Percentiles rank a stretch among this genome's conserved stretches.
phyloP scores from a whole-genome alignment of 2,888 invertebrate genomes.

The Gibbula magus region DNA sequence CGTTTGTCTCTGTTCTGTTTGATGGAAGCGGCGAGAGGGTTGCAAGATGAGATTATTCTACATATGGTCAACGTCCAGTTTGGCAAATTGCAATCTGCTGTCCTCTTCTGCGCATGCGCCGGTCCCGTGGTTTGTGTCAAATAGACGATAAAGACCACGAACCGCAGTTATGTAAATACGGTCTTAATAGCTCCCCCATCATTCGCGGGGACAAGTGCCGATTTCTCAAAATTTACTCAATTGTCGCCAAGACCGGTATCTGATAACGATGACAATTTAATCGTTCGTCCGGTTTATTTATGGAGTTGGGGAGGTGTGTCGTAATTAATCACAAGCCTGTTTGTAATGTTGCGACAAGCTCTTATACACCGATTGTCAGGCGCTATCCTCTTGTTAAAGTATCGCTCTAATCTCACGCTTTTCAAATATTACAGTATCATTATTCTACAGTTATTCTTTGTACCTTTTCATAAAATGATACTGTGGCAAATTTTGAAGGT shows the following conservation, averaged over 20 bases:
- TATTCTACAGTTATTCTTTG: too few relatives aligned
- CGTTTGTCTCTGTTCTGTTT: not conserved
- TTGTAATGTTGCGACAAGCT: not conserved
- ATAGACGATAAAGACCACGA: not conserved
- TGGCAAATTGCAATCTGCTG: constrained; percentile 14
- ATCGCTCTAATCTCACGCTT: too few relatives aligned
- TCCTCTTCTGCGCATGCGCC: constrained; percentile 4
- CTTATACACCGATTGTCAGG: too few relatives aligned
- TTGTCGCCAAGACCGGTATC: not conserved
- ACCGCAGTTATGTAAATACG: constrained; percentile 17
- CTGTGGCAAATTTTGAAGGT: too few relatives aligned
- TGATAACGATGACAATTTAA: constrained; percentile 17
- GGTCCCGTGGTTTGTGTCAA: not conserved
- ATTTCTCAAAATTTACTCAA: constrained; percentile 22
- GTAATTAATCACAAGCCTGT: not conserved
- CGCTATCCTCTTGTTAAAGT: too few relatives aligned
- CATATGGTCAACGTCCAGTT: constrained; percentile 8
- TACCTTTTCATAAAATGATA: too few relatives aligned
- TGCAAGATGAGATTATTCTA: not conserved
- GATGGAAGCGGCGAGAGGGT: not conserved
- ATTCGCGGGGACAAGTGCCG: constrained; percentile 17
- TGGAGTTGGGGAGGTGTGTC: not conserved
- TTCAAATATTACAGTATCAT: too few relatives aligned
- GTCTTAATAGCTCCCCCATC: constrained; percentile 4
- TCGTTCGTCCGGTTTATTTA: constrained; percentile 6